Evolutionary conservation across 2,797 vertebrate species (phyloP).

Genomic region (Loris lydekkerianus): DNA sequence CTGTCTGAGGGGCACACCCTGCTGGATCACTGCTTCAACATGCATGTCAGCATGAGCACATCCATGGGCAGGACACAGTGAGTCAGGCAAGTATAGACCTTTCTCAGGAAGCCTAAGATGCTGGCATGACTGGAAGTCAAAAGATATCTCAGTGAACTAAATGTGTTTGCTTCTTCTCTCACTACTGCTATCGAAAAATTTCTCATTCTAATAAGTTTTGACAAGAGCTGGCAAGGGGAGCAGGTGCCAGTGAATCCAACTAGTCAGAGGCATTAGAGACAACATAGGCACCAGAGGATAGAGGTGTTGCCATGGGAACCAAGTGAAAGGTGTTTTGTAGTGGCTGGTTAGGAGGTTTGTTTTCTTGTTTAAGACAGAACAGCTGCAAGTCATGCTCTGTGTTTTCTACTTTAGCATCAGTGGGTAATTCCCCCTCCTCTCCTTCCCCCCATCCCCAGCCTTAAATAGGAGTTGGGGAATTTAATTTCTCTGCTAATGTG

Average conservation of each 20-base stretch:
- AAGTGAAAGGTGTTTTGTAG: slow-evolving; percentile 86
- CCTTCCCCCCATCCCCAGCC: background rate
- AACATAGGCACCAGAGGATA: slow-evolving; percentile 87
- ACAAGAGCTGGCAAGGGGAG: slow-evolving; percentile 87
- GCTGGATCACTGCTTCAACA: background rate
- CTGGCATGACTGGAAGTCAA: slow-evolving; percentile 82
- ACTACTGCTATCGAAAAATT: slow-evolving; percentile 84
- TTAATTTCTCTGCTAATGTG: slow-evolving; percentile 77
- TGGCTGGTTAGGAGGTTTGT: slow-evolving; percentile 88
- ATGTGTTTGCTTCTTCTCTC: slow-evolving; percentile 85
- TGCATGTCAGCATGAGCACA: background rate
- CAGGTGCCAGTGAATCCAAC: slow-evolving; percentile 89
- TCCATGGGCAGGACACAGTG: background rate
- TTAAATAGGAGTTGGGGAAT: slow-evolving; percentile 81
- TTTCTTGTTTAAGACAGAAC: slow-evolving; percentile 85
- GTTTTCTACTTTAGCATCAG: slow-evolving; percentile 78
- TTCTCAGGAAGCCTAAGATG: slow-evolving; percentile 72
- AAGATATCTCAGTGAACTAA: slow-evolving; percentile 86
- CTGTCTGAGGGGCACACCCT: background rate
- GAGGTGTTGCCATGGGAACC: slow-evolving; percentile 90
- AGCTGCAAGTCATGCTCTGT: slow-evolving; percentile 82
- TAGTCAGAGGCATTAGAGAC: slow-evolving; percentile 87
- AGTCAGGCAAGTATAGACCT: slow-evolving; percentile 64
- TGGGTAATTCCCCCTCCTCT: slow-evolving; percentile 78
- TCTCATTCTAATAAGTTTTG: slow-evolving; percentile 89